phyloP scores from a whole-genome alignment of 1,140 invertebrate species.

The Sinella curviseta region DNA sequence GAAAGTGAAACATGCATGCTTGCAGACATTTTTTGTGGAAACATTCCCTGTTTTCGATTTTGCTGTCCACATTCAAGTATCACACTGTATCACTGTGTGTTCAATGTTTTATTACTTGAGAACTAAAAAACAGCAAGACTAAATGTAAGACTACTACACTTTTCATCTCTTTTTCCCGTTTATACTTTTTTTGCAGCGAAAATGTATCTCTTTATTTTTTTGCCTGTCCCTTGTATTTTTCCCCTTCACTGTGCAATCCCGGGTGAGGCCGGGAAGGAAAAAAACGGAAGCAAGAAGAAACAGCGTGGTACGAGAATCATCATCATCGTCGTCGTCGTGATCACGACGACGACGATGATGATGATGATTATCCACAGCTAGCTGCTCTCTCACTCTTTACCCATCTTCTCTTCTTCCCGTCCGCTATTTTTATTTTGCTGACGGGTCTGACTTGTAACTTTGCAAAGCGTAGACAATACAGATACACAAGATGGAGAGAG shows the following conservation, averaged over 20 bases:
- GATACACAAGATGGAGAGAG: too few species aligned
- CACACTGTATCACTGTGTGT: neutral
- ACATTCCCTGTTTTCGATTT: conserved; percentile 8
- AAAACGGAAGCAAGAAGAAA: too few species aligned
- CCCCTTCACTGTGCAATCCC: too few species aligned
- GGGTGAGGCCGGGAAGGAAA: too few species aligned
- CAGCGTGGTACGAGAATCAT: too few species aligned
- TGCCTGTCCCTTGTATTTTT: too few species aligned
- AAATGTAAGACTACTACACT: neutral
- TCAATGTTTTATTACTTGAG: neutral
- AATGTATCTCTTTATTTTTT: neutral
- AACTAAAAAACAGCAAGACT: neutral
- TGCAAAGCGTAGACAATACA: neutral
- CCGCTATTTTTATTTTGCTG: too few species aligned
- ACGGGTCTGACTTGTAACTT: conserved; percentile 16
- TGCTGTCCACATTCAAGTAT: conserved; percentile 7
- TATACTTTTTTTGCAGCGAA: neutral
- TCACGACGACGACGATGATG: too few species aligned
- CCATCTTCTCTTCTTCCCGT: too few species aligned
- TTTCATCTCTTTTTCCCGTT: neutral
- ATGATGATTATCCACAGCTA: too few species aligned
- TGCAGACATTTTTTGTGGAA: neutral
- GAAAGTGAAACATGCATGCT: neutral
- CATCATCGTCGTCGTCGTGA: too few species aligned
- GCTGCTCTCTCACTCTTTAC: too few species aligned